Evolutionary conservation across 2,888 invertebrate genomes (phyloP), one percentile per base, ranked within the genome.

Genomic region (Caenorhabditis afra): DNA sequence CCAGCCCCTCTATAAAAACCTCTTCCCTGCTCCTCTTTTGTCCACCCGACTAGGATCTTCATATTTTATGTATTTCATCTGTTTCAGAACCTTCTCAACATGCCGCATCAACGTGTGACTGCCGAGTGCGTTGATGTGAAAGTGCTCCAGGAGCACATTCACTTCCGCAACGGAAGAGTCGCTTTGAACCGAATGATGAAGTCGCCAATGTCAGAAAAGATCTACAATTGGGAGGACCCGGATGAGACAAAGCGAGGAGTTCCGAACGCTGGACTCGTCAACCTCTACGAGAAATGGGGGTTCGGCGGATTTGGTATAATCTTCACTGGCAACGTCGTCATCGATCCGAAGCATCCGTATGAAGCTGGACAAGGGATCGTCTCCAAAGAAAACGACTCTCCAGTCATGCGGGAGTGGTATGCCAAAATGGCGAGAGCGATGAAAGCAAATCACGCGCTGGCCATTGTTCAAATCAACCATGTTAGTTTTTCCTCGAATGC

Each of bases 281-380:
- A 83, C 41, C 35, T 81, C n/a, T 87, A 87, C 49, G 74, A 79
- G 20, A 86, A 86, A 55, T 86, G 82, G 81, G 81, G 79, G 44
- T 81, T 84, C 53, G 87, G 87, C 10, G 84, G 83, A 2, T 86
- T 82, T 41, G 87, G 87, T 55, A 71, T 85, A 37, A 77, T 87
- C 18, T 65, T 87, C 20, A 83, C 82, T 47, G 87, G 86, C 53
- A 86, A 86, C 59, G 65, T 82, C 11, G 58, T 64, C n/a, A 81
- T 85, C 53, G 82, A 86, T 58, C 82, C 81, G 49, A 71, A 70
- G n/a, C 74, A 86, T 61, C 68, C 79, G 14, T 82, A 85, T 29
- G 79, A 74, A n/a, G 77, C 77, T 18, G 81, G 81, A 7, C 77
- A 81, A 16, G 74, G 70, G 3, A 78, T 81, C 20, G 68, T 81